phyloP scores from a whole-genome alignment of 2,888 invertebrate species.

The Athalia circularis region DNA sequence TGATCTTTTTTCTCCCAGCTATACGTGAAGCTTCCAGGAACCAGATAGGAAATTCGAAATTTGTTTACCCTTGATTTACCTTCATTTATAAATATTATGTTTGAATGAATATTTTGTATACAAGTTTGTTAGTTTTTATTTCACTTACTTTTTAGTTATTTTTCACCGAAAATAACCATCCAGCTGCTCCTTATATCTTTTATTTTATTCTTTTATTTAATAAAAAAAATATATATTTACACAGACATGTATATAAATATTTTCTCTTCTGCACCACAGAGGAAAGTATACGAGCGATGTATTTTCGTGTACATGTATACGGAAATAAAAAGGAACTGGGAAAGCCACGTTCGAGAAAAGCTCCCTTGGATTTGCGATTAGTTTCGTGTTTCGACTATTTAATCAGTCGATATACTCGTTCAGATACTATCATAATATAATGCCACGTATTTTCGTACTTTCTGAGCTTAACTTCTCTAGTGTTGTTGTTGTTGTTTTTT shows the following conservation, averaged over 20 bases:
- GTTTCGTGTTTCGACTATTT: constrained; percentile 20
- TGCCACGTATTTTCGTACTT: background rate
- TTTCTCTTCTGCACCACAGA: no score
- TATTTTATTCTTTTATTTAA: no score
- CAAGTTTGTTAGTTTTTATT: background rate
- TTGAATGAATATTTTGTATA: background rate
- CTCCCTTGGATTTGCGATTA: constrained; percentile 2
- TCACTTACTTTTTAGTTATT: background rate
- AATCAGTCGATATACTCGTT: constrained; percentile 14
- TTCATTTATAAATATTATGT: background rate
- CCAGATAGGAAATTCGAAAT: no score
- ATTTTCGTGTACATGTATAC: background rate
- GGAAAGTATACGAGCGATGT: background rate
- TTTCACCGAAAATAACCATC: background rate
- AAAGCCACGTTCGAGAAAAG: background rate
- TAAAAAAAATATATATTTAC: no score
- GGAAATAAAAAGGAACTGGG: background rate
- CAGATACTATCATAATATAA: background rate
- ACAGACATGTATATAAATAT: no score
- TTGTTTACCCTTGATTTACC: background rate
- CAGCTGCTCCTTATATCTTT: background rate
- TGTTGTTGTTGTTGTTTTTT: no score
- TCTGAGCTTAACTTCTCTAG: background rate
- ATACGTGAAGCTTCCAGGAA: no score
- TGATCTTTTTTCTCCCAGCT: no score